phyloP scores from a whole-genome alignment of 2,113 vertebrate species.

The Tangachromis dhanisi region DNA sequence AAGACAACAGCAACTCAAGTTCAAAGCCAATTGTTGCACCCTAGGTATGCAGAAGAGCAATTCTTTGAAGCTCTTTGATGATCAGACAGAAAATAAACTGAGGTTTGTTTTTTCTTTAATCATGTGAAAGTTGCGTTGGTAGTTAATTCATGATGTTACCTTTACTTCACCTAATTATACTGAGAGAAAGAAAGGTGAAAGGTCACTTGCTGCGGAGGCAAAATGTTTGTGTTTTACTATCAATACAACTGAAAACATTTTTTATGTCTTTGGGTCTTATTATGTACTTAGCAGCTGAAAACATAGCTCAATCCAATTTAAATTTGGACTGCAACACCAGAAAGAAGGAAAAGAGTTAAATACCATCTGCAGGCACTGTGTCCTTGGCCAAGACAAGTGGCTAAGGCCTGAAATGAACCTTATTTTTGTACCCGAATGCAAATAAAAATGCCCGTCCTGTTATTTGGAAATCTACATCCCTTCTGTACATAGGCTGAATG shows the following conservation, averaged over 20 bases:
- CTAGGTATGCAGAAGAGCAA: not conserved
- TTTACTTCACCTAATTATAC: not conserved
- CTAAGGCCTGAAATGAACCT: not conserved
- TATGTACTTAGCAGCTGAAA: not conserved
- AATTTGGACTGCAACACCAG: not conserved
- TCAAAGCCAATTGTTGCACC: not conserved
- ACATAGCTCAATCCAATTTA: not conserved
- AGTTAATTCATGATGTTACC: not conserved
- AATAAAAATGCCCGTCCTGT: not conserved
- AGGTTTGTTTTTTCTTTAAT: not conserved
- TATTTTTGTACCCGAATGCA: not conserved
- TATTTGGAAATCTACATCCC: not conserved
- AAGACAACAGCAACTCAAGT: not conserved
- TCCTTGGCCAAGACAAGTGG: conserved; percentile 1
- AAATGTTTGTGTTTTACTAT: not conserved
- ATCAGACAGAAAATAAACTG: not conserved
- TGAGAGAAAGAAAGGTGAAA: not conserved
- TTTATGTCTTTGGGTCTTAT: not conserved
- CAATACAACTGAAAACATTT: not conserved
- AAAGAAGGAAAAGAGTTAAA: not conserved
- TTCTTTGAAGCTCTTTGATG: not conserved
- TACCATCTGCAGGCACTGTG: not conserved
- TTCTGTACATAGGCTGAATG: not conserved
- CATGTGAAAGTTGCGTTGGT: not conserved
- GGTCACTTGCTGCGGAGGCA: not conserved